Base-by-base conservation (phyloP, 2,888 invertebrate genomes). In the Drosophila mimetica region DNA sequence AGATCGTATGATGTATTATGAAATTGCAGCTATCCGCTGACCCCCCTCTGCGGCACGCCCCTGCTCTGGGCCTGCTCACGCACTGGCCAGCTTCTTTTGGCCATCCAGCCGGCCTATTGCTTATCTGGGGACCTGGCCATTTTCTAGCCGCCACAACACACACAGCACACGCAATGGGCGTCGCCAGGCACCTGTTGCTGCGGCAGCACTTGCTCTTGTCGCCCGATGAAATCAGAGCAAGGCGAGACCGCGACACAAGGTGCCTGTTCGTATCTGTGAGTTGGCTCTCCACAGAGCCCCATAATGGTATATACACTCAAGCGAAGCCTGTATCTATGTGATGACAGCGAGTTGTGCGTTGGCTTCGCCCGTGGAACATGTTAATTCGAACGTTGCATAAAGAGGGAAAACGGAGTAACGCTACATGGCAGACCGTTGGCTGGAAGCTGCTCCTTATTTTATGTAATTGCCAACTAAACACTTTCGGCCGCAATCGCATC, bases 371-470 rank as follows among this genome's bases (percentile, higher is more conserved):
- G 88, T 75, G 79, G 65, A 88, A 85, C 84, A 85, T 85, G 89
- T 85, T 85, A 85, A 89, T 85, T 85, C 79, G 60, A 77, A 79
- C 75, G 73, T 84, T 84, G 89, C 89, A 89, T 88, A 79, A 88
- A 30, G 46, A 86, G 65, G 77, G 81, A 72, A 74, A 74, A 82
- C 57, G 42, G 51, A 44, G 75, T 39, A 44, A 54, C 87, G 85
- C 80, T 88, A 84, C 87, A 77, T 73, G 85, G 63, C 87, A 77
- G 59, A 44, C 71, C 73, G 75, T 71, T 86, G 72, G 70, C 74
- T 58, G 60, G 48, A 39, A 47, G 76, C 69, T 86, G 86, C 89
- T 89, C 88, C 89, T 88, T 89, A 88, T 88, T 85, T 85, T 85
- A 88, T 85, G 84, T 85, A 85, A 85, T 85, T 85, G 88, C 67